phyloP scores from a whole-genome alignment of 2,888 invertebrate species.

The Ypsolopha scabrella region DNA sequence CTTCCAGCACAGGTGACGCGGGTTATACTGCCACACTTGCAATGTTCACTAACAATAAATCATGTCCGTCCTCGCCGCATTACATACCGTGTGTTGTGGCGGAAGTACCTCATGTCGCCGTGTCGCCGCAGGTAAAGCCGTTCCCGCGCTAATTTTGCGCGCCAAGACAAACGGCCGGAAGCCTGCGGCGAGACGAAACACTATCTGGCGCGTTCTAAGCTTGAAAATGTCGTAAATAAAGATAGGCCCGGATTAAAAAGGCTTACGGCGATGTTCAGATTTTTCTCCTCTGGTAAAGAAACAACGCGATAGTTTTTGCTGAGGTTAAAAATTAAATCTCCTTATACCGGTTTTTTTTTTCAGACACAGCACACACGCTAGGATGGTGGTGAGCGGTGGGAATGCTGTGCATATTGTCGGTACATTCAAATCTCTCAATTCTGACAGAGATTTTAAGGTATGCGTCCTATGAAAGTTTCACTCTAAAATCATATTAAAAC shows the following conservation, averaged over 20 bases:
- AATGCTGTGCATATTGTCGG: constrained; percentile 84
- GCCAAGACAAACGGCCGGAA: constrained; percentile 18
- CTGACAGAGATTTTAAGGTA: constrained; percentile 83
- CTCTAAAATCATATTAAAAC: too few relatives aligned
- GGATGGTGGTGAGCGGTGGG: constrained; percentile 84
- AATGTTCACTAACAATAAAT: neutral
- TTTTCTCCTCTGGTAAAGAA: too few relatives aligned
- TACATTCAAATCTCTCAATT: constrained; percentile 77
- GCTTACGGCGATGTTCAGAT: neutral
- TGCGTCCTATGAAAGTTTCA: constrained; percentile 1
- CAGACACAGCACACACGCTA: constrained; percentile 81
- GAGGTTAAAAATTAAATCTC: too few relatives aligned
- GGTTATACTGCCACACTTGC: neutral
- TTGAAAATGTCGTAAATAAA: constrained; percentile 1
- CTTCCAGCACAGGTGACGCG: too few relatives aligned
- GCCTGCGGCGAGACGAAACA: constrained; percentile 4
- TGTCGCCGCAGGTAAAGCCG: constrained; percentile 13
- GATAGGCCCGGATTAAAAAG: constrained; percentile 1
- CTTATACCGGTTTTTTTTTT: constrained; percentile 21
- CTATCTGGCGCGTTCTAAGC: constrained; percentile 3
- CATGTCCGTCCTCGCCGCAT: constrained; percentile 1
- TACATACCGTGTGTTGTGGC: constrained; percentile 6
- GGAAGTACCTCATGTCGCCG: constrained; percentile 7
- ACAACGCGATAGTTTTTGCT: too few relatives aligned
- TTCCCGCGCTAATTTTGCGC: constrained; percentile 15